These are phyloP conservation scores for Dolomedes plantarius DNA, from an alignment of 2,888 invertebrate genomes.

Conservation along the genomic window DNA sequence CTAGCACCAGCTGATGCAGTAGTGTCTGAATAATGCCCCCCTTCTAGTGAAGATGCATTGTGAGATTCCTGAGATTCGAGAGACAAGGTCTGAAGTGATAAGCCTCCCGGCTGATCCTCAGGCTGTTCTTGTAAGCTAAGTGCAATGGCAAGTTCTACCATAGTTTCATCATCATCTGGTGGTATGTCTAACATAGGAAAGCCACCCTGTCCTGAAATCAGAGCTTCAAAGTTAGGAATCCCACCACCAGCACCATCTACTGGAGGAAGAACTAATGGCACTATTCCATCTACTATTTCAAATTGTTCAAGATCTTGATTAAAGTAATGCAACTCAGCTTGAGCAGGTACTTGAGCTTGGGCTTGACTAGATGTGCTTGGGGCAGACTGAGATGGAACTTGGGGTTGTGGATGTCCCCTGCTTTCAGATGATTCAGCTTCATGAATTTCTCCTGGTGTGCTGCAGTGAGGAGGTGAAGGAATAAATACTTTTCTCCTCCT, in stretches of 20 bases:
- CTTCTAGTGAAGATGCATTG: slow-evolving; percentile 75
- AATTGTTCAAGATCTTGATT: slow-evolving; percentile 70
- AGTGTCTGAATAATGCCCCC: slow-evolving; percentile 86
- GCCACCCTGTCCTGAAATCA: slow-evolving; percentile 77
- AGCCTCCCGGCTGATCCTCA: slow-evolving; percentile 55
- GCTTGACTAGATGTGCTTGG: slow-evolving; percentile 54
- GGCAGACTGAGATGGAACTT: slow-evolving; percentile 55
- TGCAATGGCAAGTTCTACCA: slow-evolving; percentile 97
- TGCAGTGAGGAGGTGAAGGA: slow-evolving; percentile 78
- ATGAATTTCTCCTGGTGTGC: slow-evolving; percentile 76
- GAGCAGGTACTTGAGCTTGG: slow-evolving; percentile 66
- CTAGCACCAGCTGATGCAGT: slow-evolving; percentile 92
- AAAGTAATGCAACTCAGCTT: slow-evolving; percentile 51
- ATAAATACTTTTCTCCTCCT: slow-evolving; percentile 76
- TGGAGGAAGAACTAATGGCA: slow-evolving; percentile 74
- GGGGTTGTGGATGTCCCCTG: slow-evolving; percentile 60
- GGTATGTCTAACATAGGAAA: slow-evolving; percentile 89
- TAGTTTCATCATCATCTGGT: slow-evolving; percentile 96
- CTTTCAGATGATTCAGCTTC: slow-evolving; percentile 56
- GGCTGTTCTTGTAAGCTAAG: slow-evolving; percentile 85
- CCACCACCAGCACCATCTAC: slow-evolving; percentile 79
- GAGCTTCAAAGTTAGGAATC: slow-evolving; percentile 74
- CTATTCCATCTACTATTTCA: slow-evolving; percentile 73
- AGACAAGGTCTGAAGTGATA: slow-evolving; percentile 66
- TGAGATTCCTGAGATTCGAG: slow-evolving; percentile 70